Conservation (phyloP, 2,797 vertebrate species). For the Sebastes goodei region DNA sequence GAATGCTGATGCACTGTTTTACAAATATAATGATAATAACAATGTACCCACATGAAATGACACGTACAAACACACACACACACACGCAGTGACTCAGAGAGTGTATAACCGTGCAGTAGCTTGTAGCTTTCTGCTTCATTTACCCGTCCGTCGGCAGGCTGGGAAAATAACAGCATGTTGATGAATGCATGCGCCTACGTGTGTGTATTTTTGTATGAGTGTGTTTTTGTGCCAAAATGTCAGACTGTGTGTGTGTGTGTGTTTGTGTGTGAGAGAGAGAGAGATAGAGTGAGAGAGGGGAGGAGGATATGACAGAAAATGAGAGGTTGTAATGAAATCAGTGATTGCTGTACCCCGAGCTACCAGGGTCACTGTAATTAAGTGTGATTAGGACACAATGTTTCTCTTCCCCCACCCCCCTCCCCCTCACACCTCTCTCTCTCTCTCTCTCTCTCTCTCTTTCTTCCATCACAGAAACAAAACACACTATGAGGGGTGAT, state of each 20-base stretch:
- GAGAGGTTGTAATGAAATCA: conserved; percentile 47
- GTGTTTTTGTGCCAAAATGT: background rate
- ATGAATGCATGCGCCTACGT: background rate
- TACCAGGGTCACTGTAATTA: conserved; percentile 41
- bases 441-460: too few species aligned
- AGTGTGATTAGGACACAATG: conserved; percentile 21
- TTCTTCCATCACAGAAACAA: background rate
- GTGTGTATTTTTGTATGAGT: background rate
- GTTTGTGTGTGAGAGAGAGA: background rate
- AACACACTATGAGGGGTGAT: background rate
- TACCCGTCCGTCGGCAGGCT: background rate
- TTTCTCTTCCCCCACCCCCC: too few species aligned
- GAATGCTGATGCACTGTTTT: background rate
- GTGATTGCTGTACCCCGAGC: conserved; percentile 19
- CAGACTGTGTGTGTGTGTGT: background rate
- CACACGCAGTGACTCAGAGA: background rate
- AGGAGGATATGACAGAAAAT: conserved; percentile 17
- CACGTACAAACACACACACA: background rate
- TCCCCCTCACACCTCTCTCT: too few species aligned
- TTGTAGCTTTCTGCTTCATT: background rate
- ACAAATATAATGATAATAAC: background rate
- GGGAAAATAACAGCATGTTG: background rate
- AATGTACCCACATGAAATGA: background rate
- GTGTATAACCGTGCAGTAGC: background rate
- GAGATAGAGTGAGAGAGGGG: background rate